A percentile compares a stretch with the other conserved stretches of the same genome.
These are phyloP conservation scores for Drosophila bipectinata DNA, from an alignment of 1,140 invertebrate species.

Conservation along the genomic window DNA sequence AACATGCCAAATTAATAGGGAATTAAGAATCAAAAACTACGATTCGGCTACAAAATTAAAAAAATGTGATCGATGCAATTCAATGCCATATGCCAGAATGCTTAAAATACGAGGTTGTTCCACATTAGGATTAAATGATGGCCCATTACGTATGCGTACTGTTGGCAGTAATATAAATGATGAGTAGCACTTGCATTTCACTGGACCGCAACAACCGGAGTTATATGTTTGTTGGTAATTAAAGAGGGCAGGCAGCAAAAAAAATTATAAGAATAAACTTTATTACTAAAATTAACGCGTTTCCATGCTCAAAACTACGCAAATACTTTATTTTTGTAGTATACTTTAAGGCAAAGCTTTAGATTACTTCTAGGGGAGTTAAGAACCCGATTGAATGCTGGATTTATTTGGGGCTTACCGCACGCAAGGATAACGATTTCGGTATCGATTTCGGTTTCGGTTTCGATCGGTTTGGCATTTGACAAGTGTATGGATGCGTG, in stretches of 20 bases:
- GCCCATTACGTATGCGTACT: constrained; percentile 21
- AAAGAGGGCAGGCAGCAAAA: constrained; percentile 29
- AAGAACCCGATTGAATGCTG: constrained; percentile 42
- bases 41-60: constrained; percentile 31
- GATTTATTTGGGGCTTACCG: constrained; percentile 53
- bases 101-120: constrained; percentile 33
- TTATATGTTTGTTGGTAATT: constrained; percentile 25
- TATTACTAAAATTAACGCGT: constrained; percentile 39
- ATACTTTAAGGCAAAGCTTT: constrained; percentile 55
- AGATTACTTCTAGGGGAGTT: constrained; percentile 49
- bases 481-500: constrained; percentile 51
- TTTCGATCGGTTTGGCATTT: constrained; percentile 43
- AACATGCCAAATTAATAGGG: constrained; percentile 37
- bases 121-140: constrained; percentile 48
- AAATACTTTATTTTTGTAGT: constrained; percentile 18
- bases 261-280: constrained; percentile 12
- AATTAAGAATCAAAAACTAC: constrained; percentile 47
- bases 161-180: constrained; percentile 9
- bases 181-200: constrained; percentile 13
- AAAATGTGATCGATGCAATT: constrained; percentile 36
- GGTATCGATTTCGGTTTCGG: constrained; percentile 24
- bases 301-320: constrained; percentile 49
- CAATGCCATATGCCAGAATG: constrained; percentile 42
- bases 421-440: constrained; percentile 52
- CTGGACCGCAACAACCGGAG: constrained; percentile 37